A percentile compares a stretch with the other conserved stretches of the same genome.
Conservation (phyloP, 2,797 vertebrate species). For the Hybognathus amarus region DNA sequence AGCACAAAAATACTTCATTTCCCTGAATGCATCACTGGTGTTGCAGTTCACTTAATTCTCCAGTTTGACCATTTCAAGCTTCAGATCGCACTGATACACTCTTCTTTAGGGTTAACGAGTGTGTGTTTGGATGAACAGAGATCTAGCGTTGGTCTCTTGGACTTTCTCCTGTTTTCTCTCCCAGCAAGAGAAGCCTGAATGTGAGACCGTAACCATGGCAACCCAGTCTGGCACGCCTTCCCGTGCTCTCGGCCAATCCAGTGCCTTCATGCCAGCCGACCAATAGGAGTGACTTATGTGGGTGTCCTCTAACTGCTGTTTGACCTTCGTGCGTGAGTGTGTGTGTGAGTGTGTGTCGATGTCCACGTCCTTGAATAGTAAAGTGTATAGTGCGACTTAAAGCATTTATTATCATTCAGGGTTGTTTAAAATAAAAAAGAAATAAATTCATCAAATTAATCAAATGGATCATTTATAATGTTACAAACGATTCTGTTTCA, state of each 20-base stretch:
- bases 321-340: constrained; percentile 1
- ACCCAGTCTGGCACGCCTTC: constrained; percentile 65
- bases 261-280: constrained; percentile 34
- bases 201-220: constrained; percentile 73
- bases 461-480: no score
- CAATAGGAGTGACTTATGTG: constrained; percentile 46
- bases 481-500: no score
- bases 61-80: no score
- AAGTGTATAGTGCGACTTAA: no score
- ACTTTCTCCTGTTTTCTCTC: constrained; percentile 80
- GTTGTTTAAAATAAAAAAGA: no score
- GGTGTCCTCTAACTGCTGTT: constrained; percentile 43
- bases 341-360: constrained; percentile 29
- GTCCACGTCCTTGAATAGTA: constrained; percentile 51
- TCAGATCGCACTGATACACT: not conserved
- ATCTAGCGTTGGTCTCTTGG: constrained; percentile 65
- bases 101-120: not conserved
- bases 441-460: no score
- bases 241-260: constrained; percentile 65
- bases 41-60: not conserved
- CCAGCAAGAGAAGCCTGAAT: constrained; percentile 76
- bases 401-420: no score
- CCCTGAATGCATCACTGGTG: not conserved
- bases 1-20: not conserved
- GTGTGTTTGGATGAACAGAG: constrained; percentile 40